Conservation (phyloP, 2,113 vertebrate genomes). For the Zosterops lateralis region DNA sequence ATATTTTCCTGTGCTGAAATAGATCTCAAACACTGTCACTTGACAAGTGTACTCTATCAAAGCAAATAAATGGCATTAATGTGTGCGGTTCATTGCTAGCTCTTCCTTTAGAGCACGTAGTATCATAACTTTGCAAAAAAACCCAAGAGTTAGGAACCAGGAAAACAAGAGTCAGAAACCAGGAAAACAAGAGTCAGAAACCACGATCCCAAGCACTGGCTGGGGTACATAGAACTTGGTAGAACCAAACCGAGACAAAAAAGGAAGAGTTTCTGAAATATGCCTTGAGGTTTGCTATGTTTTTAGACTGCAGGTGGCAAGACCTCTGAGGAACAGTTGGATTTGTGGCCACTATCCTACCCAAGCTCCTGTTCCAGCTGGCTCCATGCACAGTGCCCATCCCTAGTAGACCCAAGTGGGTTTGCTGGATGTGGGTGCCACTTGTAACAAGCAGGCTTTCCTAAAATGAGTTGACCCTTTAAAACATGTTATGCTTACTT, state of each 20-base stretch:
- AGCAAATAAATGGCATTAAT: neutral
- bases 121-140: neutral
- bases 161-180: neutral
- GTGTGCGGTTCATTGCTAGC: neutral
- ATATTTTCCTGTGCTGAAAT: neutral
- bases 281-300: neutral
- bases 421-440: neutral
- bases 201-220: fast-evolving
- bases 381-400: fast-evolving
- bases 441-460: neutral
- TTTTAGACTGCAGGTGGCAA: neutral
- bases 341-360: neutral
- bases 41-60: neutral
- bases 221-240: neutral
- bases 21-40: neutral
- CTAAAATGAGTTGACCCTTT: neutral
- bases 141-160: neutral
- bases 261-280: neutral
- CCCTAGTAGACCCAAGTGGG: neutral
- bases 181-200: neutral
- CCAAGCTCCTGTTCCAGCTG: neutral
- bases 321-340: neutral
- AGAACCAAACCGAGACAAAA: neutral
- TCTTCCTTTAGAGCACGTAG: neutral
- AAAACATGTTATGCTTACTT: neutral